Conservation (phyloP, 2,797 vertebrate genomes). For the Chloroceryle amazona region DNA sequence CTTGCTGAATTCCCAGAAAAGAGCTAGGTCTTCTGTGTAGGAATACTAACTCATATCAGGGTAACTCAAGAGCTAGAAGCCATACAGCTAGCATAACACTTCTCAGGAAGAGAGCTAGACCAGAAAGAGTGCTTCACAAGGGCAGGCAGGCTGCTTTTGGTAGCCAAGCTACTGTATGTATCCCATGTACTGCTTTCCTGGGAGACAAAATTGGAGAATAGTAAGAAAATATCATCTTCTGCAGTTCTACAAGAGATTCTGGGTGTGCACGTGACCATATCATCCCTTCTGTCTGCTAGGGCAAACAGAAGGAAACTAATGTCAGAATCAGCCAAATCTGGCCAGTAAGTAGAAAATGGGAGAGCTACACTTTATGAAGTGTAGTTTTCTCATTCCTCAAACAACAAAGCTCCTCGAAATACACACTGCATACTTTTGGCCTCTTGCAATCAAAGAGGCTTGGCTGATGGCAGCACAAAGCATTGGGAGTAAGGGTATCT, state of each 20-base stretch:
- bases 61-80: neutral
- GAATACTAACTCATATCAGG: neutral
- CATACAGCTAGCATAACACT: accelerated
- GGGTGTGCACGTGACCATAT: neutral
- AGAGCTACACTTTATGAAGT: neutral
- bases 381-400: neutral
- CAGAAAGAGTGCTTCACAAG: neutral
- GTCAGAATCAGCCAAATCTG: neutral
- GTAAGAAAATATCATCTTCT: neutral
- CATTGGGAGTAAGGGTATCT: neutral
- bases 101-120: neutral
- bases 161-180: neutral
- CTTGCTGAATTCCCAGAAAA: neutral
- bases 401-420: neutral
- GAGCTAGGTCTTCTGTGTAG: neutral
- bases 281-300: neutral
- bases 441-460: neutral
- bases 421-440: neutral
- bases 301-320: neutral
- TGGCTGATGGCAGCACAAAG: neutral
- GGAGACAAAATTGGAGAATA: neutral
- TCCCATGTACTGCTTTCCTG: neutral
- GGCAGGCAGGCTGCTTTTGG: neutral
- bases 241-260: neutral
- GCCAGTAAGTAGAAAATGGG: neutral